A percentile compares a stretch with the other conserved stretches of the same genome.
Evolutionary conservation across 2,113 vertebrate genomes (phyloP).

Genomic region (Chamaetylas fuelleborni): DNA sequence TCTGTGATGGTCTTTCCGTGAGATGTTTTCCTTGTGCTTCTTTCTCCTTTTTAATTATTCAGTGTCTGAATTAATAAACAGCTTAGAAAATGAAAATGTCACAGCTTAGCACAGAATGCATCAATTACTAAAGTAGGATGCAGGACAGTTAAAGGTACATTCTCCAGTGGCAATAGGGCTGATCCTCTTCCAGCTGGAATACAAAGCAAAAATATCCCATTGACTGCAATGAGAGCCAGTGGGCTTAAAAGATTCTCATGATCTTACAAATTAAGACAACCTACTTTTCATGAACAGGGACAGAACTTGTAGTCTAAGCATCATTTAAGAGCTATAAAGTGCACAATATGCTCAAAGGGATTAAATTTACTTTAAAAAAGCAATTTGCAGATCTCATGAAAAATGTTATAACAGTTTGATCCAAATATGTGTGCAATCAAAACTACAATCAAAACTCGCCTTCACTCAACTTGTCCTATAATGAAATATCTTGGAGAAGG

Average conservation of each 20-base stretch:
- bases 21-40: neutral
- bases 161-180: neutral
- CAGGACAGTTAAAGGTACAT: constrained; percentile 16
- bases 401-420: neutral
- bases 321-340: neutral
- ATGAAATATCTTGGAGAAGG: neutral
- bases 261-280: neutral
- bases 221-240: neutral
- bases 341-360: neutral
- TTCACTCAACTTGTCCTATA: neutral
- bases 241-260: neutral
- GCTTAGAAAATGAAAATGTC: constrained; percentile 19
- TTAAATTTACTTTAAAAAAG: neutral
- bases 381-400: neutral
- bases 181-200: neutral
- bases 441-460: neutral
- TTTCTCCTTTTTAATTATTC: constrained; percentile 3
- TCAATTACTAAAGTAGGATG: neutral
- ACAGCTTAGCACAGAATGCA: neutral
- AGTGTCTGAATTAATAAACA: neutral
- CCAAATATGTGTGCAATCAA: neutral
- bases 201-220: neutral
- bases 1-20: neutral
- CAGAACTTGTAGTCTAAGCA: neutral
- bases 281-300: neutral